These are phyloP conservation scores for Mythimna lalbum DNA, from an alignment of 2,888 invertebrate genomes.

Conservation along the genomic window DNA sequence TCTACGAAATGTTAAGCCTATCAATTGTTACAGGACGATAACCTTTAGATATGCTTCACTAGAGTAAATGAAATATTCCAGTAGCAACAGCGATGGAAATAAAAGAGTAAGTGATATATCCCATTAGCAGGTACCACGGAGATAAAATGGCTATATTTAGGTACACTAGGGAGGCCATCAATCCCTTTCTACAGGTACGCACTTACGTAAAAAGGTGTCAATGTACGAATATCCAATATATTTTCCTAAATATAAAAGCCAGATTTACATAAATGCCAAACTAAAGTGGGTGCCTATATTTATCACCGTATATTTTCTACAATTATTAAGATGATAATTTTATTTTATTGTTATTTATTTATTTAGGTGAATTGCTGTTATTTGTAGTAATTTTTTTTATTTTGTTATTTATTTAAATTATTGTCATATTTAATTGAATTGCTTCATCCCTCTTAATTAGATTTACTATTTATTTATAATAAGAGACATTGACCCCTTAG, in stretches of 20 bases:
- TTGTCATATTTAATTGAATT: too few species aligned
- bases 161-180: slow-evolving; percentile 34
- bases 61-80: background rate
- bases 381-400: too few species aligned
- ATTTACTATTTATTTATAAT: too few species aligned
- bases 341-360: too few species aligned
- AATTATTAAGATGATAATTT: too few species aligned
- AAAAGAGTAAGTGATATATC: slow-evolving; percentile 12
- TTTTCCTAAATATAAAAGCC: background rate
- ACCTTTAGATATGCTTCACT: background rate
- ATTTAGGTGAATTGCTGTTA: too few species aligned
- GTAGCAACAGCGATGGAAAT: slow-evolving; percentile 4
- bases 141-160: slow-evolving; percentile 29
- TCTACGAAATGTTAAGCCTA: too few species aligned
- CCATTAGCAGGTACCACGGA: background rate
- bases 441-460: too few species aligned
- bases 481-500: too few species aligned
- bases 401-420: too few species aligned
- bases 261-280: slow-evolving; percentile 1
- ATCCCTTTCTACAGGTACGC: slow-evolving; percentile 11
- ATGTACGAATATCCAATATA: slow-evolving; percentile 31
- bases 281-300: background rate
- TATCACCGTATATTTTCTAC: background rate
- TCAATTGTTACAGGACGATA: background rate
- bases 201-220: slow-evolving; percentile 14